Conservation (phyloP, 1,140 invertebrate genomes). For the Holcopasites calliopsidis region DNA sequence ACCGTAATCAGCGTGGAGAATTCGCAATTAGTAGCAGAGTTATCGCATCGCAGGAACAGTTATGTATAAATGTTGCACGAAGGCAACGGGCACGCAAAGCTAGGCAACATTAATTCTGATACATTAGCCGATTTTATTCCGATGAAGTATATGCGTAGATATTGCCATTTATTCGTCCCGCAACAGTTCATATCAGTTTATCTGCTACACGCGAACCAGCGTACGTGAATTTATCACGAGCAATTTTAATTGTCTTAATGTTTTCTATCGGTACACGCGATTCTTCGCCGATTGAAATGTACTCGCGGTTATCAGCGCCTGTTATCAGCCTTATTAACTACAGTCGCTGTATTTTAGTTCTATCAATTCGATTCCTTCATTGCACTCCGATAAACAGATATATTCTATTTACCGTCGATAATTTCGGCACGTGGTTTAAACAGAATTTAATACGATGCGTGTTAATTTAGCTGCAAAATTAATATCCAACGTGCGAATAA, state of each 20-base stretch:
- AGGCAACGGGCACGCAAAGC: neutral
- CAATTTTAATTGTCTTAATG: neutral
- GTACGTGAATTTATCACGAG: neutral
- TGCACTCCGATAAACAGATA: no score
- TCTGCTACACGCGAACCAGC: neutral
- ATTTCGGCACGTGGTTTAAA: no score
- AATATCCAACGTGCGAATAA: no score
- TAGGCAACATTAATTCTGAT: neutral
- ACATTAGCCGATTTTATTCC: constrained; percentile 7
- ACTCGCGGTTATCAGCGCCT: neutral
- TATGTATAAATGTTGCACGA: neutral
- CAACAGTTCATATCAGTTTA: neutral
- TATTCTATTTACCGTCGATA: no score
- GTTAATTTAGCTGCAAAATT: no score
- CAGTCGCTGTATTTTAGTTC: neutral
- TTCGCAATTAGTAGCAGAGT: no score
- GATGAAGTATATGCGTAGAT: neutral
- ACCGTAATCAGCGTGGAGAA: no score
- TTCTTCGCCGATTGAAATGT: neutral
- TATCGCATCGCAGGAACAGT: neutral
- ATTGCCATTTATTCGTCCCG: neutral
- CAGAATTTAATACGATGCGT: no score
- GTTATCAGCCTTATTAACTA: neutral
- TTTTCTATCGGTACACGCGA: neutral
- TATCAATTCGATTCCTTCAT: no score